Evolutionary conservation across 1,140 invertebrate genomes (phyloP).

Genomic region (Lanistes nyassanus): DNA sequence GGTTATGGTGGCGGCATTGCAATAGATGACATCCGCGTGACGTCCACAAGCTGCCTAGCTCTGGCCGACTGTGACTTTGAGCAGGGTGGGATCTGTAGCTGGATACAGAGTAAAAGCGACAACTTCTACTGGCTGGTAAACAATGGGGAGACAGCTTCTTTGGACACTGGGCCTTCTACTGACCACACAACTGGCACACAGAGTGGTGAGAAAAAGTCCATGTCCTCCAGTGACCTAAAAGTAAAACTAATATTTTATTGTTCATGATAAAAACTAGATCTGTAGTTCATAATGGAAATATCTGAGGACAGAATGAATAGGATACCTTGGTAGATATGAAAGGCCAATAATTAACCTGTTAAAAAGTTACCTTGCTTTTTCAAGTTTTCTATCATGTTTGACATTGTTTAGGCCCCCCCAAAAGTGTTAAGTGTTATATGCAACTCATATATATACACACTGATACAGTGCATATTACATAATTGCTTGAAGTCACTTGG

Average conservation of each 20-base stretch:
- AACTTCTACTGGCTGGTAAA: conserved; percentile 54
- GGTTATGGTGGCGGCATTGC: conserved; percentile 57
- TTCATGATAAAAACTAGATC: background rate
- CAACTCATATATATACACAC: no score
- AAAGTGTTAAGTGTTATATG: no score
- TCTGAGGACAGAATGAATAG: background rate
- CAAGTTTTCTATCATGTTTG: no score
- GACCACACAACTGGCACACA: conserved; percentile 54
- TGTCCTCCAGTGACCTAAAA: no score
- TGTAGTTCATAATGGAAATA: background rate
- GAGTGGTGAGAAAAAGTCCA: no score
- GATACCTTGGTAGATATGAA: no score
- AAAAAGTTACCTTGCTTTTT: no score
- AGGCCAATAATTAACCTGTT: no score
- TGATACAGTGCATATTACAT: no score
- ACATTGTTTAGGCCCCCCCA: no score
- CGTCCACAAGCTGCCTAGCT: conserved; percentile 36
- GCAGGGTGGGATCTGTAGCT: conserved; percentile 55
- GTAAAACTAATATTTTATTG: conserved; percentile 37
- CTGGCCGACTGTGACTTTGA: conserved; percentile 60
- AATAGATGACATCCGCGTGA: conserved; percentile 55
- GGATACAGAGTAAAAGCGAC: conserved; percentile 51
- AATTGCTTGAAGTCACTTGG: no score
- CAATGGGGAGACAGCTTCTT: conserved; percentile 46
- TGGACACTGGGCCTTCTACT: conserved; percentile 40